These are phyloP conservation scores for Lepidurus couesii DNA, from an alignment of 1,140 invertebrate genomes.

Conservation along the genomic window DNA sequence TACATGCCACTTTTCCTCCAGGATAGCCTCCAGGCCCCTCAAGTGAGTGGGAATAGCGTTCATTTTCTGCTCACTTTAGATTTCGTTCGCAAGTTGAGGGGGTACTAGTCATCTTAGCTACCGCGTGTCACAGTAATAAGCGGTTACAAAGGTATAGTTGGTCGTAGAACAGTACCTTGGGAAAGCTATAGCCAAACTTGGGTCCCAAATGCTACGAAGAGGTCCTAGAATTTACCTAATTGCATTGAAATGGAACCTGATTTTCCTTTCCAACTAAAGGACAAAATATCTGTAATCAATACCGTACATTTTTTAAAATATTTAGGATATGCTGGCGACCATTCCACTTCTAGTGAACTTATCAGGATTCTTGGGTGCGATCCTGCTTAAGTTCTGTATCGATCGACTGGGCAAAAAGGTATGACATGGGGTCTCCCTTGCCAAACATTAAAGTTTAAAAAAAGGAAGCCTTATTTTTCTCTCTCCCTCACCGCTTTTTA, in stretches of 20 bases:
- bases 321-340: constrained; percentile 56
- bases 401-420: constrained; percentile 61
- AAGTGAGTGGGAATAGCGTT: constrained; percentile 49
- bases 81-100: too few species aligned
- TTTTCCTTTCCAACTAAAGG: background rate
- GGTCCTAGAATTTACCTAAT: too few species aligned
- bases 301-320: background rate
- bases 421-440: constrained; percentile 35
- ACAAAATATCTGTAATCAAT: constrained; percentile 20
- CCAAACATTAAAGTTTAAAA: background rate
- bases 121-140: too few species aligned
- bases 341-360: constrained; percentile 81
- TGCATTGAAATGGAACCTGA: too few species aligned
- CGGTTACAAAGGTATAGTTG: too few species aligned
- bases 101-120: too few species aligned
- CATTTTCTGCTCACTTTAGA: background rate
- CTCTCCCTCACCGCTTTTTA: background rate
- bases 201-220: too few species aligned
- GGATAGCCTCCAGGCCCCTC: constrained; percentile 65
- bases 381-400: constrained; percentile 63
- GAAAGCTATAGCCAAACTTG: too few species aligned
- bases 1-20: constrained; percentile 87
- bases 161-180: too few species aligned
- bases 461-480: background rate
- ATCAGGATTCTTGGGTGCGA: constrained; percentile 71